Evolutionary conservation across 2,888 invertebrate genomes (phyloP).

Genomic region (Crossocerus cetratus): DNA sequence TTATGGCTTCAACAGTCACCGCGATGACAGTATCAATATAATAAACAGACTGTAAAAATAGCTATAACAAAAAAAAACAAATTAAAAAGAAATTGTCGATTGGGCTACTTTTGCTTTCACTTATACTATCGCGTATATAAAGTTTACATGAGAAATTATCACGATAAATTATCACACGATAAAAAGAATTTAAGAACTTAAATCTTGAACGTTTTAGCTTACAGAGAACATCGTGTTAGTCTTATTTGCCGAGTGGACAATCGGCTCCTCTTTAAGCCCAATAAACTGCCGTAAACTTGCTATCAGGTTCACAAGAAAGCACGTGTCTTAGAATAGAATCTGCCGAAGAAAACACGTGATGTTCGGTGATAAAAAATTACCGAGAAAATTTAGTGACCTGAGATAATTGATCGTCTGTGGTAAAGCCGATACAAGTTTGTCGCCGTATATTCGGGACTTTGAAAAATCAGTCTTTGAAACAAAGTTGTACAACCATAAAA

Average conservation of each 20-base stretch:
- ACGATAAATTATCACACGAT: slow-evolving; percentile 40
- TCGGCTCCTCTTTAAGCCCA: too few relatives aligned
- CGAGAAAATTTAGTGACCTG: slow-evolving; percentile 12
- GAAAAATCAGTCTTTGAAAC: slow-evolving; percentile 68
- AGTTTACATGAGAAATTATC: slow-evolving; percentile 32
- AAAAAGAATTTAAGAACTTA: slow-evolving; percentile 11
- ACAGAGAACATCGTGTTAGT: neutral
- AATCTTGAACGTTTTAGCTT: neutral
- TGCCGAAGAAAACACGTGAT: slow-evolving; percentile 21
- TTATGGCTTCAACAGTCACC: slow-evolving; percentile 17
- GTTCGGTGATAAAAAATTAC: slow-evolving; percentile 1
- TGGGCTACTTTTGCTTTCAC: slow-evolving; percentile 24
- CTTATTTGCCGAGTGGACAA: too few relatives aligned
- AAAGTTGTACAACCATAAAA: slow-evolving; percentile 42
- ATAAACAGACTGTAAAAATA: slow-evolving; percentile 11
- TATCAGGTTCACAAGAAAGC: neutral
- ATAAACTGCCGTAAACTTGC: neutral
- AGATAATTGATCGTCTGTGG: slow-evolving; percentile 32
- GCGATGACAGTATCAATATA: slow-evolving; percentile 23
- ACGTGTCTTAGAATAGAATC: neutral
- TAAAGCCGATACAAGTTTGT: slow-evolving; percentile 13
- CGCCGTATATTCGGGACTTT: slow-evolving; percentile 32
- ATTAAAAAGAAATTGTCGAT: slow-evolving; percentile 8
- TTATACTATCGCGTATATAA: slow-evolving; percentile 27
- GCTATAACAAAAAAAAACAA: slow-evolving; percentile 7